These are phyloP conservation scores for Acanthosepion lycidas DNA, from an alignment of 2,888 invertebrate genomes.

Conservation along the genomic window DNA sequence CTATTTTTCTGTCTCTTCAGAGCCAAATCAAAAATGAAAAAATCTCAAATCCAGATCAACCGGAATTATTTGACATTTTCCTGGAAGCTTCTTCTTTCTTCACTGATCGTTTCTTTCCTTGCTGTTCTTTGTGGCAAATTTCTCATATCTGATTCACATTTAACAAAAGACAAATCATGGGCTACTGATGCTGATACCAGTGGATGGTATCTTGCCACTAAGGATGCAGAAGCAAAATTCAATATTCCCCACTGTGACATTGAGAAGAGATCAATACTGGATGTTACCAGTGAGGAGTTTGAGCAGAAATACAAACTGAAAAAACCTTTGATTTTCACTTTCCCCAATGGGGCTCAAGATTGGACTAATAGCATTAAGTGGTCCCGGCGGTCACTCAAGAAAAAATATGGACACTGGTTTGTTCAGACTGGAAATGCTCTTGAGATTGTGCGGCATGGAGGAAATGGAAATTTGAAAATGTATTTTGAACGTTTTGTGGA, in stretches of 20 bases:
- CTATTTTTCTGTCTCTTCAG: neutral
- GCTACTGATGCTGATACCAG: neutral
- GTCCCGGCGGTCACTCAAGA: constrained; percentile 59
- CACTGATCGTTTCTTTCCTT: neutral
- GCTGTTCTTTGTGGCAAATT: neutral
- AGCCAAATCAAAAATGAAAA: neutral
- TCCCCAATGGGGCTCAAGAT: constrained; percentile 63
- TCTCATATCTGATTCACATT: neutral
- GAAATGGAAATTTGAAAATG: constrained; percentile 62
- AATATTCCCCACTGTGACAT: constrained; percentile 57
- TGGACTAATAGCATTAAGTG: constrained; percentile 66
- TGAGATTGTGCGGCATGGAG: constrained; percentile 68
- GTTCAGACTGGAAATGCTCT: constrained; percentile 64
- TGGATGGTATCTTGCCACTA: neutral
- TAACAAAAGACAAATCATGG: neutral
- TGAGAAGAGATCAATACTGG: constrained; percentile 57
- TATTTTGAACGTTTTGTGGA: constrained; percentile 63
- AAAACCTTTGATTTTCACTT: constrained; percentile 66
- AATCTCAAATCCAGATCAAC: neutral
- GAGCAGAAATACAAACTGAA: constrained; percentile 63
- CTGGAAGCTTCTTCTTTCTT: neutral
- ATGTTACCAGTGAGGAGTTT: constrained; percentile 60
- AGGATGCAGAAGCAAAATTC: neutral
- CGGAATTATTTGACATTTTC: neutral
- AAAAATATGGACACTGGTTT: constrained; percentile 64